Evolutionary conservation across 1,140 invertebrate species (phyloP), one percentile per base, ranked within the genome.

Genomic region (Cydia pomonella): DNA sequence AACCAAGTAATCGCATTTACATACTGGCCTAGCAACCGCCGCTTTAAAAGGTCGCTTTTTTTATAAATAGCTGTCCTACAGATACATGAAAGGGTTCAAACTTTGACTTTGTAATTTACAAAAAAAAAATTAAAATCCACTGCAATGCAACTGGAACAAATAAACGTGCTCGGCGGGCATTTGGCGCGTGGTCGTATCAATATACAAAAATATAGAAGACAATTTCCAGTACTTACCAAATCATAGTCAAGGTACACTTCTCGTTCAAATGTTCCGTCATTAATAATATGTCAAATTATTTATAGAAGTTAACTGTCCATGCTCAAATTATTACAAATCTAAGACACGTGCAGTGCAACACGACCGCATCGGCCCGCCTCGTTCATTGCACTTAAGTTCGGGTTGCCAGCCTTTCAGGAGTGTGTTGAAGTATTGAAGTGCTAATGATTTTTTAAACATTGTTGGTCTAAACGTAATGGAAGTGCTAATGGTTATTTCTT

Each of bases 341-440:
- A 74, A 82, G 80, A 82, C 85, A 86, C 83, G 81, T 84, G 79
- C 80, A 73, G 80, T 82, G 79, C 80, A 73, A 81, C 78, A 80
- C 87, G 79, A 80, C 82, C 83, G 69, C 81, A 78, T 63, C 76
- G 76, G 75, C 27, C 76, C 79, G 79, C 79, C 80, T 81, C 80
- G 82, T 80, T 83, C 81, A 73, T 83, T 84, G 81, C 83, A 84
- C 83, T 84, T 80, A 73, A 63, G 47, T 80, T 69, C 18, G 79
- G 76, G 75, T 81, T 80, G 80, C 75, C 76, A 78, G 33, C 10
- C 44, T 33, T 29, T 0, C 1, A 3, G 41, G 0, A 29, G 13
- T 33, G 6, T 72, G 38, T 33, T 16, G 29, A 29, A 71, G 7
- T 16, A 47, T 47, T 33, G 16, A 27, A 66, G 16, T 6, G 27